Evolutionary conservation across 1,140 invertebrate genomes (phyloP).

Genomic region (Neomicropteryx cornuta): DNA sequence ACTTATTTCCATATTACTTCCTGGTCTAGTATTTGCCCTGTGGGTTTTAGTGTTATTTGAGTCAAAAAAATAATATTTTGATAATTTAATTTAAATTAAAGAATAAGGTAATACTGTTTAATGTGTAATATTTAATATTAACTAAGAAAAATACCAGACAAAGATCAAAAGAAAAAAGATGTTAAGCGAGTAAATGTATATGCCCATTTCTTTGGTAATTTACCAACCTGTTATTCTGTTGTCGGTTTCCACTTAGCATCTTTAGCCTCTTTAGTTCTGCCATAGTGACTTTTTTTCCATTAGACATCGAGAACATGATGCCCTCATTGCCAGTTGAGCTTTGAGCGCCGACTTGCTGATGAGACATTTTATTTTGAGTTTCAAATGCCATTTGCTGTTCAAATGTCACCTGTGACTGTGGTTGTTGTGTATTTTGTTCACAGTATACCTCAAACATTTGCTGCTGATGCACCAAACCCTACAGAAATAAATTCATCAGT

Average conservation of each 20-base stretch:
- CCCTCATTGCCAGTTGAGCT: slow-evolving; percentile 27
- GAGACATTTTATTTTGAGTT: slow-evolving; percentile 10
- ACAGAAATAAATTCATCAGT: too few species aligned
- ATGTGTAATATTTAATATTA: too few species aligned
- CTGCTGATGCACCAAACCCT: too few species aligned
- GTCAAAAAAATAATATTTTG: too few species aligned
- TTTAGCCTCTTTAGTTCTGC: slow-evolving; percentile 27
- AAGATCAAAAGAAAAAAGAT: too few species aligned
- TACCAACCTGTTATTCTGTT: slow-evolving; percentile 21
- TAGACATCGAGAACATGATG: slow-evolving; percentile 27
- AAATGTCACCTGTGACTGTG: slow-evolving; percentile 13
- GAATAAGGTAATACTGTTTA: too few species aligned
- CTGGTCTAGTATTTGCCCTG: too few species aligned
- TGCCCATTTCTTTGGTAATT: background rate
- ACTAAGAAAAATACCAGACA: too few species aligned
- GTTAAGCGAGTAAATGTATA: too few species aligned
- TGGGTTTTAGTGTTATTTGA: too few species aligned
- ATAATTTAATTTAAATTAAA: too few species aligned
- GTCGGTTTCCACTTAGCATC: slow-evolving; percentile 10
- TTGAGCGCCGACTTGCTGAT: slow-evolving; percentile 9
- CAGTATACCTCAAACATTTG: slow-evolving; percentile 5
- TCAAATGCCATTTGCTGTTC: slow-evolving; percentile 14
- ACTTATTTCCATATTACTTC: too few species aligned
- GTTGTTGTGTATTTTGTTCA: slow-evolving; percentile 15
- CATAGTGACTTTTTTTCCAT: slow-evolving; percentile 31